A percentile compares a stretch with the other conserved stretches of the same genome.
These are phyloP conservation scores for Deroplatys truncata DNA, from an alignment of 2,888 invertebrate species.

Conservation along the genomic window DNA sequence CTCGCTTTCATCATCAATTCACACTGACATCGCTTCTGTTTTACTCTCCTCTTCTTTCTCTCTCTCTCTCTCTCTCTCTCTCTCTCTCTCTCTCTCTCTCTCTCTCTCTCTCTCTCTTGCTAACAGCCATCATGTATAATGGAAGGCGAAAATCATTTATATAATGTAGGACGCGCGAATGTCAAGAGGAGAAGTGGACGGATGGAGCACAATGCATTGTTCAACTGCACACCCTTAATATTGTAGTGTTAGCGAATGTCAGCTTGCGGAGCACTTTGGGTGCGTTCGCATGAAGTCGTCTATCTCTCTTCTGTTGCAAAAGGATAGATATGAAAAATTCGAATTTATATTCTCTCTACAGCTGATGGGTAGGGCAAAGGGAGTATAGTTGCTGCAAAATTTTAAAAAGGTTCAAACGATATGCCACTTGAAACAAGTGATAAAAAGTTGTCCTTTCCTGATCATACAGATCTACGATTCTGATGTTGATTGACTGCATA, in stretches of 20 bases:
- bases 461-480: no score
- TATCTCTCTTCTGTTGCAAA: no score
- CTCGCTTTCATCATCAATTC: background rate
- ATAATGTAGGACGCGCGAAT: background rate
- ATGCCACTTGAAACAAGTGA: no score
- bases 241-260: background rate
- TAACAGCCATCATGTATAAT: background rate
- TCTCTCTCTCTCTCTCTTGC: background rate
- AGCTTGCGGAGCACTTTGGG: background rate
- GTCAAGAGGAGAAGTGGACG: background rate
- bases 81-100: background rate
- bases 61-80: background rate
- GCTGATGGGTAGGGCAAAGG: no score
- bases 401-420: no score
- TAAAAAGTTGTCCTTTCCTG: no score
- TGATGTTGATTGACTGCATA: no score
- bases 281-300: background rate
- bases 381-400: no score
- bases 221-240: background rate
- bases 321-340: no score
- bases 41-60: background rate
- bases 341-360: no score
- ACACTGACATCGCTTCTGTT: background rate
- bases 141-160: background rate
- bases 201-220: background rate